phyloP scores from a whole-genome alignment of 2,113 vertebrate genomes.

The Toxostoma redivivum region DNA sequence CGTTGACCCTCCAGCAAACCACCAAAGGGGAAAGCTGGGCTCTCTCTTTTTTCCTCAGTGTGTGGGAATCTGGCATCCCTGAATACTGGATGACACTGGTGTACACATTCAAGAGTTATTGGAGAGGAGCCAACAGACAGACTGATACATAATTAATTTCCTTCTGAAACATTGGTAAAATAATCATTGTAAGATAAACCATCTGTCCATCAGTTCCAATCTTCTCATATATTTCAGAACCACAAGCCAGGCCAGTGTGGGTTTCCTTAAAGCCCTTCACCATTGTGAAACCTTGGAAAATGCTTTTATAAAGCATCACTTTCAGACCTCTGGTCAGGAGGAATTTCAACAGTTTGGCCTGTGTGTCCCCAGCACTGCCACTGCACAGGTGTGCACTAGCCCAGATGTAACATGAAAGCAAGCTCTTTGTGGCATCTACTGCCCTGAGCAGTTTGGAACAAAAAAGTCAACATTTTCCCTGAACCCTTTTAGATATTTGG shows the following conservation, averaged over 20 bases:
- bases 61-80: neutral
- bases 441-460: neutral
- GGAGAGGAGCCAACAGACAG: neutral
- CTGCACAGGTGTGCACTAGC: neutral
- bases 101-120: neutral
- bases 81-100: neutral
- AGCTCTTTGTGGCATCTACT: neutral
- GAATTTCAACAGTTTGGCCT: neutral
- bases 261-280: neutral
- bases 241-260: neutral
- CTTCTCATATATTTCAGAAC: neutral
- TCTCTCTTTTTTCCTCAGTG: neutral
- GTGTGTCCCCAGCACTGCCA: neutral
- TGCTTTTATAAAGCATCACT: neutral
- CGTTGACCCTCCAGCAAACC: neutral
- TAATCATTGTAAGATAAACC: neutral
- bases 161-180: slow-evolving; percentile 9
- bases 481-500: neutral
- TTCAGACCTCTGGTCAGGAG: neutral
- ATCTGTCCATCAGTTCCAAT: neutral
- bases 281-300: neutral
- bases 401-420: rapidly evolving
- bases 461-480: neutral
- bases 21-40: neutral
- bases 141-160: neutral